Base-by-base conservation (phyloP, 2,888 invertebrate genomes). In the Lithophane semibrunnea region DNA sequence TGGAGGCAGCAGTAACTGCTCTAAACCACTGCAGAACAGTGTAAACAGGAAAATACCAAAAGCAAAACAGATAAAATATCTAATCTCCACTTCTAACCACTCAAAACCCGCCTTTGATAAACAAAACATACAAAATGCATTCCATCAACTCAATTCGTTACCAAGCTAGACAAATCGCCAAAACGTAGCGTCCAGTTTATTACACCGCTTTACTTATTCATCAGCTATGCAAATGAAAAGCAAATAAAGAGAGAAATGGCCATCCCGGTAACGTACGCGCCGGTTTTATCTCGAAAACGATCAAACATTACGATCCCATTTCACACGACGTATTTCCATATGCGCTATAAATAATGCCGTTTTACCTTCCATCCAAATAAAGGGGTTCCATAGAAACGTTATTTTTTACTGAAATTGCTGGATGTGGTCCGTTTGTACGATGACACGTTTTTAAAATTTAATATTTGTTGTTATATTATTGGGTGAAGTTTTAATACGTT, bases 231-330 rank as follows among this genome's bases (percentile, higher is more conserved):
- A 94, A 94, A 95, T 94, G 92, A 90, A 93, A 94, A 92, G 91
- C 92, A 94, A 95, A 95, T 94, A 95, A 92, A 92, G 91, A 91
- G 92, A 91, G 91, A 85, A 93, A 93, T 89, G 93, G 90, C 91
- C 91, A 92, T 92, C 91, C 86, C 74, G 63, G 74, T 82, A 89
- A 90, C 89, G 88, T 88, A 91, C 88, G 89, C 90, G 90, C 88
- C 82, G 89, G 91, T 93, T 93, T 94, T 94, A 95, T 95, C 94
- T 90, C 90, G 88, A 88, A 92, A 93, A 90, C 94, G 94, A 94
- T 95, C 94, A 94, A 92, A 93, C 93, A 93, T 94, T 94, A 94
- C 92, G 93, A 91, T 91, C 90, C 93, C 93, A 92, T 94, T 93
- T 91, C 92, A 91, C 93, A 90, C 91, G 88, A 91, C 88, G 90